Evolutionary conservation across 2,888 invertebrate genomes (phyloP), one percentile per base, ranked within the genome.

Genomic region (Ariolimax columbianus): DNA sequence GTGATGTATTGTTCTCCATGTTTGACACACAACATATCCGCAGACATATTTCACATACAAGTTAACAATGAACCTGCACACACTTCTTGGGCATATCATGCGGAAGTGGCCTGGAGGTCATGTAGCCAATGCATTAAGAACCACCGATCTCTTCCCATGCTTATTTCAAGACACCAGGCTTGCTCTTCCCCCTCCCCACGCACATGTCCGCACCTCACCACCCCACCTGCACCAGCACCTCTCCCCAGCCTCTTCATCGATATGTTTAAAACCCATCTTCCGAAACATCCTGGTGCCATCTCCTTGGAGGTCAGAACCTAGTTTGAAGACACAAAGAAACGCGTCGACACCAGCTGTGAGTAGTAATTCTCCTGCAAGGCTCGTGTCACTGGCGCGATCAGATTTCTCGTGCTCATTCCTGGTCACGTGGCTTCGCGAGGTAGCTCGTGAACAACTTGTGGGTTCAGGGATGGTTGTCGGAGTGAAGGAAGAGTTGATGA

Each of bases 321-420:
- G 72, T 40, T 40, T 14, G 72, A 72, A 72, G 72, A 40, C 40
- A 77, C 77, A 77, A 77, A 77, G 77, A 77, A 59, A 77, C 51
- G 33, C 38, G 55, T 77, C 77, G 77, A 30, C 77, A 77, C 77
- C 59, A 59, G 30, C 75, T 4, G 47, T 19, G 36, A 38, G 55
- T 77, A 77, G 59, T 30, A 51, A 26, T 23, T 30, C 59, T 30
- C 26, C 17, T 59, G 77, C 77, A 36, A 17, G 38, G 59, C 77
- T 59, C 77, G 26, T 47, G 77, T 77, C 77, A 59, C 77, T 17
- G 26, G 36, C 17, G 23, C 33, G 43, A 59, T 77, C 59, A 17
- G 36, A 59, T 77, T 59, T 55, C 77, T 59, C 59, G 59, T 77
- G 77, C 59, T 59, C 59, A 19, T 59, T 51, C 38, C 38, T 36